Evolutionary conservation across 2,113 vertebrate genomes (phyloP).

Genomic region (Erythrocercus mccallii): DNA sequence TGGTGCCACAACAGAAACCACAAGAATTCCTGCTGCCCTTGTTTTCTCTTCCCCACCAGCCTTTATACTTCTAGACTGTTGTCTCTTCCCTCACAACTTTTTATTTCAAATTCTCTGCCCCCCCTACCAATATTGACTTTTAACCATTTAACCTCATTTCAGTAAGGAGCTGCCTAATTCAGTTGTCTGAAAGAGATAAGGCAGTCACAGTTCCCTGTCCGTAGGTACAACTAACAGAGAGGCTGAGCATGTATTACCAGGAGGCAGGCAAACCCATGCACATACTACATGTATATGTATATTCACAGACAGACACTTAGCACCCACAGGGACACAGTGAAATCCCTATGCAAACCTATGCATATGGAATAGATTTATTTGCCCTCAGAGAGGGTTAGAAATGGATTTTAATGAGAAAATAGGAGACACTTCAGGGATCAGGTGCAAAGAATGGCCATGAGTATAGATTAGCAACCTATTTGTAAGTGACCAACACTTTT

Average conservation of each 20-base stretch:
- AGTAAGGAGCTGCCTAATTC: not conserved
- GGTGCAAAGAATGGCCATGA: not conserved
- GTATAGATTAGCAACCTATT: not conserved
- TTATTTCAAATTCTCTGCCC: not conserved
- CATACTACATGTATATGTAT: accelerated
- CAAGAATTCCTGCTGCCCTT: not conserved
- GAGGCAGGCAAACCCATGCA: not conserved
- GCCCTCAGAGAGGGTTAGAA: not conserved
- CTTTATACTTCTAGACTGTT: not conserved
- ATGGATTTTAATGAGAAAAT: not conserved
- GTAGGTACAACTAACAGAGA: not conserved
- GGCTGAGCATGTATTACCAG: accelerated
- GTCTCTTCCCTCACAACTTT: not conserved
- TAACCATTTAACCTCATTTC: not conserved
- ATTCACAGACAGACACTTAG: not conserved
- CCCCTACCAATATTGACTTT: not conserved
- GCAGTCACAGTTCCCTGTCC: not conserved
- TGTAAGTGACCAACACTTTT: not conserved
- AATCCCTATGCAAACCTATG: accelerated
- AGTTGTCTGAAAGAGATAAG: not conserved
- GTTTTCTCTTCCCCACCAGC: not conserved
- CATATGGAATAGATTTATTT: not conserved
- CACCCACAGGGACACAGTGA: no score
- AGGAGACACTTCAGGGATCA: not conserved
- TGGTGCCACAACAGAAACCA: not conserved